These are phyloP conservation scores for Coptotermes formosanus DNA, from an alignment of 1,140 invertebrate genomes.

Conservation along the genomic window DNA sequence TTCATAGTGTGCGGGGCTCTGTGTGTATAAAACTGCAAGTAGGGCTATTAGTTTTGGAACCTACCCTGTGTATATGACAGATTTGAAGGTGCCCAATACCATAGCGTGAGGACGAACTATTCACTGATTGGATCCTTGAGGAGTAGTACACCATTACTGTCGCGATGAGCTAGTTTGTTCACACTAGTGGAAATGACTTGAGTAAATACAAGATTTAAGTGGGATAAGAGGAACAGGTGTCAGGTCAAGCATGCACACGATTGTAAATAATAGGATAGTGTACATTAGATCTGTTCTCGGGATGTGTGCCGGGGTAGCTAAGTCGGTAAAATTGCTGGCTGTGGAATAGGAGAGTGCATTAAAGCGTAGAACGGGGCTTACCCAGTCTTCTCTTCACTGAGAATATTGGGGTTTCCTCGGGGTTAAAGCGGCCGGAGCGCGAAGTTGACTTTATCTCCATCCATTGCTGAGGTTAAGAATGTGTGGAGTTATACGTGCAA, in stretches of 20 bases:
- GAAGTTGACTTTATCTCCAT: too few species aligned
- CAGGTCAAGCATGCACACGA: neutral
- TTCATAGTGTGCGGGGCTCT: too few species aligned
- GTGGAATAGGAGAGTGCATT: too few species aligned
- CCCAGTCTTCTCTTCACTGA: too few species aligned
- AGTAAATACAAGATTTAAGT: neutral
- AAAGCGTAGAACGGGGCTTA: too few species aligned
- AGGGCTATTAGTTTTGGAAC: too few species aligned
- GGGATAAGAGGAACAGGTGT: neutral
- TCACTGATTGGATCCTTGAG: neutral
- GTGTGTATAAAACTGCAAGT: too few species aligned
- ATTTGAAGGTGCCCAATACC: neutral
- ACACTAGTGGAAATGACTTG: neutral
- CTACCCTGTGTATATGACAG: neutral
- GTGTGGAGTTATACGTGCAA: too few species aligned
- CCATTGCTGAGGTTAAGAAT: too few species aligned
- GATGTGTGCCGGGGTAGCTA: neutral
- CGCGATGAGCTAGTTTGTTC: neutral
- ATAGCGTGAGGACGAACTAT: neutral
- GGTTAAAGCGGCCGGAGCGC: too few species aligned
- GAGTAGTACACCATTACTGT: neutral
- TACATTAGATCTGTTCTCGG: neutral
- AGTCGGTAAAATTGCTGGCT: too few species aligned
- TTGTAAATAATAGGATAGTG: neutral
- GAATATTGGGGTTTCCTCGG: too few species aligned